Evolutionary conservation across 1,140 invertebrate species (phyloP).

Genomic region (Drosophila subpulchrella): DNA sequence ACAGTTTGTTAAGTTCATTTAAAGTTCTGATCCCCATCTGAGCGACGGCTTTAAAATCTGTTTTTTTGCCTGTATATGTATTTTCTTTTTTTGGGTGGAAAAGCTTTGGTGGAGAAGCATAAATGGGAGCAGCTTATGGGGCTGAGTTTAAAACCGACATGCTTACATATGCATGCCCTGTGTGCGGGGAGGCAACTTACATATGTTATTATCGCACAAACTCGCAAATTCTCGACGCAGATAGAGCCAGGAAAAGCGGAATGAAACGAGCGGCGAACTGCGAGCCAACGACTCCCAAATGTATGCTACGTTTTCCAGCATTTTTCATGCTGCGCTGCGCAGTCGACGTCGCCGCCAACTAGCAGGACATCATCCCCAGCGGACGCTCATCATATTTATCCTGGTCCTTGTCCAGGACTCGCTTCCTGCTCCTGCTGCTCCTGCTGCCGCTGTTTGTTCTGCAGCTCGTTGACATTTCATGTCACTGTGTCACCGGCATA

Average conservation of each 20-base stretch:
- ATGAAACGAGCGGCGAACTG: conserved; percentile 12
- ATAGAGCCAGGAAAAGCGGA: conserved; percentile 7
- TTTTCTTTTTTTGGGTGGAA: conserved; percentile 8
- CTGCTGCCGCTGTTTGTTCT: conserved; percentile 64
- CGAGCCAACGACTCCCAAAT: conserved; percentile 70
- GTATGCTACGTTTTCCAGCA: conserved; percentile 74
- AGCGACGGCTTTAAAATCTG: conserved; percentile 64
- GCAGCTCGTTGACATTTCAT: conserved; percentile 80
- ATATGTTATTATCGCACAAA: conserved; percentile 81
- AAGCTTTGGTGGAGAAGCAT: conserved; percentile 13
- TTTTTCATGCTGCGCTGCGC: conserved; percentile 58
- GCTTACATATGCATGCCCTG: conserved; percentile 34
- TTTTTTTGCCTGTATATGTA: background rate
- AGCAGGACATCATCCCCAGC: conserved; percentile 54
- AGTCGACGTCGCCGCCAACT: conserved; percentile 18
- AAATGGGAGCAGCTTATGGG: conserved; percentile 61
- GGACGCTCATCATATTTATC: conserved; percentile 76
- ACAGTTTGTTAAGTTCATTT: conserved; percentile 71
- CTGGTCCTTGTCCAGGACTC: conserved; percentile 48
- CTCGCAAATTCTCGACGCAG: conserved; percentile 77
- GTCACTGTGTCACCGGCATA: conserved; percentile 78
- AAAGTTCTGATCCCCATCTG: conserved; percentile 68
- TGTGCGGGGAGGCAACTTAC: conserved; percentile 64
- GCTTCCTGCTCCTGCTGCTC: conserved; percentile 5
- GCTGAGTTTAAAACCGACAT: conserved; percentile 71